Conservation (phyloP, 2,888 invertebrate species). For the Geotrupes spiniger region DNA sequence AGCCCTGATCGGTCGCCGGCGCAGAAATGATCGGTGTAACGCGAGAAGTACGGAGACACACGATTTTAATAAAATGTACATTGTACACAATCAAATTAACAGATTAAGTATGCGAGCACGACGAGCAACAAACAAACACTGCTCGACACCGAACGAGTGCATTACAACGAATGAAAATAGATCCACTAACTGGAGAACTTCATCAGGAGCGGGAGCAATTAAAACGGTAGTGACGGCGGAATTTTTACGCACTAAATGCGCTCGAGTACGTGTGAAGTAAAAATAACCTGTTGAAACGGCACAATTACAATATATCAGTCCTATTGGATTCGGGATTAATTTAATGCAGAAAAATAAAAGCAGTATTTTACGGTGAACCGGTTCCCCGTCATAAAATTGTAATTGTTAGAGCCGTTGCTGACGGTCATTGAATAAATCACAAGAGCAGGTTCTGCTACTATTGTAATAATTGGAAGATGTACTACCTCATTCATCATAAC, state of each 20-base stretch:
- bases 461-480: constrained; percentile 26
- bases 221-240: background rate
- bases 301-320: constrained; percentile 15
- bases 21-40: too few relatives aligned
- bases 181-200: background rate
- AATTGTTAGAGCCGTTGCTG: constrained; percentile 23
- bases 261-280: constrained; percentile 4
- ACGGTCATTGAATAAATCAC: constrained; percentile 25
- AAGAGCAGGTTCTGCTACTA: constrained; percentile 25
- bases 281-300: constrained; percentile 13
- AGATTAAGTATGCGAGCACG: too few relatives aligned
- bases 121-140: too few relatives aligned
- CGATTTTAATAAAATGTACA: too few relatives aligned
- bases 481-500: constrained; percentile 25
- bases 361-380: constrained; percentile 16
- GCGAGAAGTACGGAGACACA: too few relatives aligned
- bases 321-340: constrained; percentile 13
- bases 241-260: background rate
- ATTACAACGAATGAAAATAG: background rate
- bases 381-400: constrained; percentile 23
- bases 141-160: too few relatives aligned
- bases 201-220: background rate
- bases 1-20: constrained; percentile 34
- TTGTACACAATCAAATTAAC: too few relatives aligned
- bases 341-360: constrained; percentile 17